Evolutionary conservation across 1,140 invertebrate species (phyloP), one percentile per base, ranked within the genome.

Genomic region (Diachasma alloeum): DNA sequence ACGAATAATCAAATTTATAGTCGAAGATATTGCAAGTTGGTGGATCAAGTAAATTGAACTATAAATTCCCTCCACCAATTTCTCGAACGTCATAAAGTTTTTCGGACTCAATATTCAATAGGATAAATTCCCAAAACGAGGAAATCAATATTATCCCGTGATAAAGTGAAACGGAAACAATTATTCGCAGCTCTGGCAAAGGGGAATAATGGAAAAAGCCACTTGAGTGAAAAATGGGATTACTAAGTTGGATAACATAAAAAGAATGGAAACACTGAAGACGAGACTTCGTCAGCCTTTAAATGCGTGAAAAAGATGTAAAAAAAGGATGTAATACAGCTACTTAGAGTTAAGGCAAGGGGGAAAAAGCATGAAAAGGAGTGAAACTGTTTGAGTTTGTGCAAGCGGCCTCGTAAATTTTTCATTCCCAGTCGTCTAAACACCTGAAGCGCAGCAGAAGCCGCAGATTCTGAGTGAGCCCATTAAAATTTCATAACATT

Each of bases 401-500:
- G 72, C 56, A 56, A 63, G 53, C 72, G 36, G 37, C 42, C 56
- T 74, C 37, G 37, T 74, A 66, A 74, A 74, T 67, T 74, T 74
- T 74, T 74, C 56, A 74, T 74, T 72, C 46, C 37, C 22, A 63
- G 53, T 37, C 31, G 72, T 46, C 56, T 74, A 74, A 74, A 74
- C 59, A 73, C 36, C 72, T 68, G 31, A 73, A 73, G 72, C 72
- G 31, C 36, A 48, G 15, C 17, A 24, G 31, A 68, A 68, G 37
- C 10, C 48, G 22, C 53, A 73, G 53, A 56, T 39, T 73, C 17
- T 56, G 39, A 75, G 66, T 75, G 66, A 53, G 39, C 66, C 19
- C 42, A 69, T 76, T 73, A 76, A 75, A 78, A 75, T 78, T 78
- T 76, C 59, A 76, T 73, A 73, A 63, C 39, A 24, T 59, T 71